Conservation (phyloP, 2,113 vertebrate genomes). For the Colius striatus region DNA sequence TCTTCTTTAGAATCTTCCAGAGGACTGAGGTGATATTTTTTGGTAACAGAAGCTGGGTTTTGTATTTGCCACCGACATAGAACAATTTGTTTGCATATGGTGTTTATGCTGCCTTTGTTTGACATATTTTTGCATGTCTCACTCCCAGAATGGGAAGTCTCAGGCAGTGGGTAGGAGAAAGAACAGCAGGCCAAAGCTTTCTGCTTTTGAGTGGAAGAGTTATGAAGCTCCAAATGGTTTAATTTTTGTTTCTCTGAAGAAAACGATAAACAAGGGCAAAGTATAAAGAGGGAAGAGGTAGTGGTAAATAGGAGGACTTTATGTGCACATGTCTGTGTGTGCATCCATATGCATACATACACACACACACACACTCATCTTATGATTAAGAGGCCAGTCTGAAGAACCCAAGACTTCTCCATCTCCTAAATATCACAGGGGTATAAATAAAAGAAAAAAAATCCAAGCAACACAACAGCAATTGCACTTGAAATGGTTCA, state of each 20-base stretch:
- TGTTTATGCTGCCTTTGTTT: background rate
- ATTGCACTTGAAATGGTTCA: background rate
- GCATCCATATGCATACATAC: background rate
- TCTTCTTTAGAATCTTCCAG: background rate
- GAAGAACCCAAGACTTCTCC: background rate
- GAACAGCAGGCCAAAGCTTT: slow-evolving; percentile 48
- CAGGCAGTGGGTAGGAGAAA: slow-evolving; percentile 11
- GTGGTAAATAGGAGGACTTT: background rate
- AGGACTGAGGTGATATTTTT: background rate
- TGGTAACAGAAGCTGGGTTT: background rate
- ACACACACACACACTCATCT: background rate
- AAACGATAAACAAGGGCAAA: slow-evolving; percentile 43
- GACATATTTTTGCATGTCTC: slow-evolving; percentile 39
- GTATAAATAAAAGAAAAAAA: background rate
- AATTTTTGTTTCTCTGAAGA: background rate
- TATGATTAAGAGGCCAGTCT: background rate
- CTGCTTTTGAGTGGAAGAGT: background rate
- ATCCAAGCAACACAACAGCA: background rate
- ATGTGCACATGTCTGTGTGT: background rate
- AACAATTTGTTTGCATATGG: slow-evolving; percentile 1
- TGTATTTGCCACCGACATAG: background rate
- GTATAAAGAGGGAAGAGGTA: background rate
- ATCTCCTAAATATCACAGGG: background rate
- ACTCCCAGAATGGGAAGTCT: background rate
- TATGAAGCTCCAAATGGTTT: background rate